Conservation (phyloP, 2,797 vertebrate genomes). For the Semaprochilodus insignis region DNA sequence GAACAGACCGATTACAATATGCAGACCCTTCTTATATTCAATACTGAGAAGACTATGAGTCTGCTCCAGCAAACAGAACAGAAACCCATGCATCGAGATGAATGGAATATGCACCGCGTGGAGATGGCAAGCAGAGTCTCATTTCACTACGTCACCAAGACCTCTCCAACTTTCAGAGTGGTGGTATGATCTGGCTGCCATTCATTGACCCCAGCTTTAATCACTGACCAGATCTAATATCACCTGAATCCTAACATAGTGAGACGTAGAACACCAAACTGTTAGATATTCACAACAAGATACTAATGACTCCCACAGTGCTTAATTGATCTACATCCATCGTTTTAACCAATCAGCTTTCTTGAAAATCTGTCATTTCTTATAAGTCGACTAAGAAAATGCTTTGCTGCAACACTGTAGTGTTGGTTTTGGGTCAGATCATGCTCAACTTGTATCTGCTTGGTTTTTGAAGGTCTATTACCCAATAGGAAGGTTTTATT, state of each 20-base stretch:
- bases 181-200: slow-evolving; percentile 86
- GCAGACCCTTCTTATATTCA: not conserved
- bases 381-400: not conserved
- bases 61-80: slow-evolving; percentile 72
- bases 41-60: slow-evolving; percentile 43
- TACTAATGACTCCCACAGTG: not conserved
- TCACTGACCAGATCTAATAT: slow-evolving; percentile 51
- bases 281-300: not conserved
- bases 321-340: not conserved
- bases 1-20: not conserved
- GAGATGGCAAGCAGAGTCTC: slow-evolving; percentile 34
- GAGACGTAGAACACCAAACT: not conserved
- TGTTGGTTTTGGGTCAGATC: not conserved
- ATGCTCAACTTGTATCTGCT: not conserved
- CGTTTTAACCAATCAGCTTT: not conserved
- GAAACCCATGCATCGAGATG: slow-evolving; percentile 72
- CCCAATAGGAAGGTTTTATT: too few relatives aligned
- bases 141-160: slow-evolving; percentile 81
- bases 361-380: not conserved
- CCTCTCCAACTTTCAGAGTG: slow-evolving; percentile 81
- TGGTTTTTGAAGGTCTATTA: not conserved
- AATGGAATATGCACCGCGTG: not conserved
- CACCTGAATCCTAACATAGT: slow-evolving; percentile 24
- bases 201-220: slow-evolving; percentile 31
- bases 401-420: not conserved